phyloP scores from a whole-genome alignment of 2,113 vertebrate species.

The Rhinoderma darwinii region DNA sequence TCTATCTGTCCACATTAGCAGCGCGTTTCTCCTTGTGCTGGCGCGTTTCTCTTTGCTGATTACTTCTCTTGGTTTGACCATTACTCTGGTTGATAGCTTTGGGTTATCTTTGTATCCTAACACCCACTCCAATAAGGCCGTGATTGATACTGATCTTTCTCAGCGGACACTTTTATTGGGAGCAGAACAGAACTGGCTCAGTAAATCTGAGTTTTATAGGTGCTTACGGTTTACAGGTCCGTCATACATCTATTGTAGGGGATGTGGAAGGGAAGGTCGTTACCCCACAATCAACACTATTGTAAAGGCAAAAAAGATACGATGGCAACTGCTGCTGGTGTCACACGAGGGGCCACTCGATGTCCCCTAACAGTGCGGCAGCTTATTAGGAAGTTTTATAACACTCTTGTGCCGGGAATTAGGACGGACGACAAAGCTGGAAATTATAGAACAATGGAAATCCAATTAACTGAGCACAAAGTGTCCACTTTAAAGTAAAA shows the following conservation, averaged over 20 bases:
- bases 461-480: not conserved
- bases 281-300: conserved; percentile 66
- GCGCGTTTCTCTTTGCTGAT: conserved; percentile 73
- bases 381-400: conserved; percentile 17
- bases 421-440: not conserved
- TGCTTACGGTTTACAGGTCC: conserved; percentile 76
- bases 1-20: conserved; percentile 68
- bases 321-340: not conserved
- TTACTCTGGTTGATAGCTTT: conserved; percentile 77
- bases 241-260: conserved; percentile 70
- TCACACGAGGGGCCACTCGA: not conserved
- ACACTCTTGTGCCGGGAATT: not conserved
- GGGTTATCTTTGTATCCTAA: conserved; percentile 78
- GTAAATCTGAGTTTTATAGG: conserved; percentile 77
- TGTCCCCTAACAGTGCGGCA: not conserved
- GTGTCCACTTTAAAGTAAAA: not conserved
- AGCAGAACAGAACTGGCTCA: conserved; percentile 72
- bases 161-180: conserved; percentile 75
- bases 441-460: not conserved
- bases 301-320: conserved; percentile 44
- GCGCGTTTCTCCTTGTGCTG: conserved; percentile 68
- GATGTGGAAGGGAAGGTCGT: conserved; percentile 69
- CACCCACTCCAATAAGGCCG: conserved; percentile 78
- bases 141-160: conserved; percentile 83
- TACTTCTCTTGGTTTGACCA: conserved; percentile 77